Evolutionary conservation across 2,888 invertebrate genomes (phyloP), one percentile per base, ranked within the genome.

Genomic region (Sclerodermus sp.): DNA sequence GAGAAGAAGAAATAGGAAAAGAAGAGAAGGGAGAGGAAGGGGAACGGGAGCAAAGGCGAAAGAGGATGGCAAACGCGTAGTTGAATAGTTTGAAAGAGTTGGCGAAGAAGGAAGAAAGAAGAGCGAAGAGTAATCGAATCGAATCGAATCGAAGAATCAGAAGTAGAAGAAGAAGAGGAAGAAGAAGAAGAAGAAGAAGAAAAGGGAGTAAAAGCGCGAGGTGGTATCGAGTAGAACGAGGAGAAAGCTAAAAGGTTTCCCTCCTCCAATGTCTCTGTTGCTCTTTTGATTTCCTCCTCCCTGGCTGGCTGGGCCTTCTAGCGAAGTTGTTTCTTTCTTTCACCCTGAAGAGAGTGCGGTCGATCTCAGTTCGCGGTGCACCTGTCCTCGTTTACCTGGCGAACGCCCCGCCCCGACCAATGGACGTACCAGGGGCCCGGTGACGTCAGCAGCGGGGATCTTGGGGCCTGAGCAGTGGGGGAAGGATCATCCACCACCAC

Each of bases 361-460:
- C 30, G 39, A 14, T 44, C 39, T 43, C 39, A 37, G 23, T 50
- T 4, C 34, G 34, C 30, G 37, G 51, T 59, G 59, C 72, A 74
- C 73, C 73, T 77, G 67, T 72, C 74, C 60, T 69, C 73, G 60
- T 70, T 75, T 59, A 64, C 60, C 65, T 56, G 63, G 59, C 34
- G 48, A 51, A 57, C 47, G 74, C 73, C 63, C 71, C 75, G 74
- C 75, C 75, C 70, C 71, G 67, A 69, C 74, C 75, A 75, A 75
- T 74, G 62, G 66, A 60, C 59, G 61, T 32, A 29, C 49, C 40
- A 41, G 45, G 56, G 55, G 49, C 54, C 63, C 50, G 47, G 49
- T 71, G 72, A 73, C 73, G 74, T 74, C 72, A 65, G 31, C 38
- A 36, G 31, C 53, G 57, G 54, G 62, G 47, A 60, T 51, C 50